Conservation (phyloP, 2,797 vertebrate genomes). For the Cuculus canorus region DNA sequence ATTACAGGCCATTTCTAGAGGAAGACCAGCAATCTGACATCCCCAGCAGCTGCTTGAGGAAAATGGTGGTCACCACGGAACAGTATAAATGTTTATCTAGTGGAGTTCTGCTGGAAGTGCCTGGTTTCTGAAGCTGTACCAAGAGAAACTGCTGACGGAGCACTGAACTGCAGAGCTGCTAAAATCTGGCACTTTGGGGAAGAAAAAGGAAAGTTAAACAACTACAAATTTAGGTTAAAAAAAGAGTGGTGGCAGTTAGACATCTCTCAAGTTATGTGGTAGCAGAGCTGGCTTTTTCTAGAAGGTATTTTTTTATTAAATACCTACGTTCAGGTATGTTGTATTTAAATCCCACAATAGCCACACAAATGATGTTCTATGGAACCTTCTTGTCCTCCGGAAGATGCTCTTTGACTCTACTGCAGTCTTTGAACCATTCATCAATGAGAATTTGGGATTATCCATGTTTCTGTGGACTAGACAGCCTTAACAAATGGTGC, state of each 20-base stretch:
- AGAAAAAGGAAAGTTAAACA: background rate
- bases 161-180: background rate
- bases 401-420: background rate
- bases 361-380: background rate
- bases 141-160: background rate
- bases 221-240: background rate
- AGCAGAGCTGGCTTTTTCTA: background rate
- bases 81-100: background rate
- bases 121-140: background rate
- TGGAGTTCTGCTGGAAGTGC: background rate
- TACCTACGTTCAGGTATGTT: background rate
- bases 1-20: background rate
- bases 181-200: background rate
- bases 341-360: accelerated
- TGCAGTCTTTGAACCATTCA: accelerated
- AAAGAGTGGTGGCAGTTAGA: too few relatives aligned
- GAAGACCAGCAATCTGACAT: background rate
- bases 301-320: background rate
- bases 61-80: background rate
- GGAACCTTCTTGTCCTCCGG: background rate
- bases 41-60: background rate
- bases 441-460: background rate
- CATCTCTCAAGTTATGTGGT: background rate
- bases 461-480: background rate
- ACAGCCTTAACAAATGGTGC: background rate